Evolutionary conservation across 2,113 vertebrate genomes (phyloP), one percentile per base, ranked within the genome.

Genomic region (Macquaria australasica): DNA sequence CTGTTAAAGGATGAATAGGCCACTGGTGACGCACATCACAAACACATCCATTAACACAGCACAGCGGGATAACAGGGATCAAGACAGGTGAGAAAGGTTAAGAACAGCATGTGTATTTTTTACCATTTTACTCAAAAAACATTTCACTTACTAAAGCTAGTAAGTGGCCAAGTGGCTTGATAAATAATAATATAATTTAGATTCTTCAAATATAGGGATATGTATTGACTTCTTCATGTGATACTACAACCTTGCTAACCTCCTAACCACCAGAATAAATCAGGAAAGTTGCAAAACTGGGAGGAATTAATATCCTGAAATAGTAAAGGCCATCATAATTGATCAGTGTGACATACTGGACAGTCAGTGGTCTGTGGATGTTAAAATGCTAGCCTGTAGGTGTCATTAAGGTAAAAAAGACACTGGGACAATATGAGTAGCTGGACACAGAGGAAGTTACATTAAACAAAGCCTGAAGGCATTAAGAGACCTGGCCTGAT

Each of bases 1-100:
- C 63, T 58, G 75, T 64, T 85, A 73, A 62, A 84, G 86, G 82
- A 93, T 87, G 79, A 87, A 83, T 64, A 83, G 64, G 67, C 80
- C 70, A 55, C 68, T 55, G 67, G 68, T 81, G 77, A 87, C n/a
- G 56, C 81, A 86, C 41, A 45, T 82, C 67, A 67, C 70, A 77
- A 64, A 74, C 69, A 80, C 56, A 81, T 66, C 79, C 74, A 82
- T 75, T 79, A 69, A 80, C n/a, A 77, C 64, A 66, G 60, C 83
- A 5, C 73, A 79, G 66, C 21, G 0, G 68, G 80, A 67, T 59
- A 68, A 48, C 81, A 16, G 31, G 51, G 50, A 77, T 71, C 16
- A 50, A 80, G 48, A 51, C 51, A 69, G 62, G 74, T 60, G 73
- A 60, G 60, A 82, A 77, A 89, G 79, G 81, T 85, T 86, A 86